Percentiles rank a stretch among this genome's conserved stretches.
These are phyloP conservation scores for Lycia hirtaria DNA, from an alignment of 2,888 invertebrate species.

Conservation along the genomic window DNA sequence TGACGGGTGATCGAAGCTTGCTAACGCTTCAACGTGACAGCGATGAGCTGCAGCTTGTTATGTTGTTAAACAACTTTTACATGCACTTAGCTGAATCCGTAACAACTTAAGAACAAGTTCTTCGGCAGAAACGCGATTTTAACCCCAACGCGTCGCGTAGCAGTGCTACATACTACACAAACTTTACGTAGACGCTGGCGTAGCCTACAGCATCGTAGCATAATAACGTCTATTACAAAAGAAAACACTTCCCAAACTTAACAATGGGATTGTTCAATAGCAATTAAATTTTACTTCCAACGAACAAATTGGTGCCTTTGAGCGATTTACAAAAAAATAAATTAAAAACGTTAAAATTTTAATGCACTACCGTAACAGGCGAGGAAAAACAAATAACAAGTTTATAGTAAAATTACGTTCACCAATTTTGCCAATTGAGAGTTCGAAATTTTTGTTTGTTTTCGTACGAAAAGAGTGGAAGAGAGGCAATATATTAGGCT, in stretches of 20 bases:
- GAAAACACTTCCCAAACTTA: constrained; percentile 11
- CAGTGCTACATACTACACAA: background rate
- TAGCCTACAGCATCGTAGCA: background rate
- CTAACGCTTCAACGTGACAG: constrained; percentile 60
- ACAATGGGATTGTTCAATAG: constrained; percentile 26
- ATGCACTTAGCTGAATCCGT: constrained; percentile 33
- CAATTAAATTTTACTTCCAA: constrained; percentile 30
- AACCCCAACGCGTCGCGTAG: background rate
- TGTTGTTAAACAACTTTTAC: constrained; percentile 42
- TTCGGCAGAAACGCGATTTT: background rate
- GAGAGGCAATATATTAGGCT: constrained; percentile 70
- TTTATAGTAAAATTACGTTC: constrained; percentile 39
- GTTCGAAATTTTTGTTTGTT: constrained; percentile 58
- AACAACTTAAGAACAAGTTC: constrained; percentile 8
- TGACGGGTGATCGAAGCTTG: constrained; percentile 79
- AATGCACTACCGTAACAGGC: constrained; percentile 46
- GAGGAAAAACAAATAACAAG: constrained; percentile 48
- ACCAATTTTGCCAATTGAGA: constrained; percentile 39
- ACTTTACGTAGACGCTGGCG: background rate
- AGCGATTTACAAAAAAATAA: constrained; percentile 30
- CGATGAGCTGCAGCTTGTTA: constrained; percentile 62
- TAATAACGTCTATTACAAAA: constrained; percentile 15
- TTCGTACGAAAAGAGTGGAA: constrained; percentile 50
- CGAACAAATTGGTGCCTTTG: constrained; percentile 29
- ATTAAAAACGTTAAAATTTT: constrained; percentile 43